Evolutionary conservation across 2,797 vertebrate genomes (phyloP).

Genomic region (Borostomias antarcticus): DNA sequence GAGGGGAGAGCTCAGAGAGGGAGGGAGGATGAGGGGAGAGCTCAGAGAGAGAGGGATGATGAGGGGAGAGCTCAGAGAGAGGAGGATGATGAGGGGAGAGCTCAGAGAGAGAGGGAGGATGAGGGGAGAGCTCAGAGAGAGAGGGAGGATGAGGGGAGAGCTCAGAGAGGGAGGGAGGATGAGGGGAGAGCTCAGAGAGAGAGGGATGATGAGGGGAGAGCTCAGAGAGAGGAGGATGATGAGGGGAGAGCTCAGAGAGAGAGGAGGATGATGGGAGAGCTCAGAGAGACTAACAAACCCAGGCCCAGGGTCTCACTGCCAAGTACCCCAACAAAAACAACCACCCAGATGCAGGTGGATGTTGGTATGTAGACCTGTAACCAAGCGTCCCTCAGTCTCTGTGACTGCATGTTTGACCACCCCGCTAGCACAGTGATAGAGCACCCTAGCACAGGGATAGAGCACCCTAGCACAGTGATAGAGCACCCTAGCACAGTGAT

Average conservation of each 20-base stretch:
- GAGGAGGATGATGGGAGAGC: too few relatives aligned
- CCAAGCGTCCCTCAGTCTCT: too few relatives aligned
- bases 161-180: slow-evolving; percentile 9
- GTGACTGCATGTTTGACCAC: too few relatives aligned
- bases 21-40: too few relatives aligned
- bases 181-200: neutral
- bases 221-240: slow-evolving; percentile 7
- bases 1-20: neutral
- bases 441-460: too few relatives aligned
- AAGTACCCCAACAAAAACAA: neutral
- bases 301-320: neutral
- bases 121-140: neutral
- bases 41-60: slow-evolving; percentile 7
- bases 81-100: too few relatives aligned
- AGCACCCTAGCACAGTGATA: too few relatives aligned
- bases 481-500: neutral
- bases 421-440: too few relatives aligned
- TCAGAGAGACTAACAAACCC: neutral
- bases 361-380: too few relatives aligned
- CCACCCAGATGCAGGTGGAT: too few relatives aligned
- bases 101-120: slow-evolving; percentile 8
- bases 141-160: too few relatives aligned
- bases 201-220: too few relatives aligned
- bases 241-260: neutral
- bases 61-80: neutral